Evolutionary conservation across 2,113 vertebrate species (phyloP).

Genomic region (Balaeniceps rex): DNA sequence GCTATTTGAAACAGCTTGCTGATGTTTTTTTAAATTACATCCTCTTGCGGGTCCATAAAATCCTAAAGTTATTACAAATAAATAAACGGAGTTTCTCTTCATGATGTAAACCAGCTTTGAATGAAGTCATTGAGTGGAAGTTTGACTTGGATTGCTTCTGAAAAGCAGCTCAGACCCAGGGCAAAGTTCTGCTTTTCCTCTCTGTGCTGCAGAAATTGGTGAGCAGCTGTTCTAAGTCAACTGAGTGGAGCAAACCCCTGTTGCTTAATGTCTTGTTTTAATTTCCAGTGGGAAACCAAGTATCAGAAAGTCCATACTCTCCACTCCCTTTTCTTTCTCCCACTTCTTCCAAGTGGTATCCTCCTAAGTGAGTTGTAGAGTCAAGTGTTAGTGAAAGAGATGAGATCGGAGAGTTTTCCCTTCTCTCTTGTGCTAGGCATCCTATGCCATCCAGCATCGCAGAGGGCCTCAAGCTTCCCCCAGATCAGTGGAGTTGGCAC

Average conservation of each 20-base stretch:
- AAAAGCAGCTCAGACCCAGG: slow-evolving; percentile 58
- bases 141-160: slow-evolving; percentile 76
- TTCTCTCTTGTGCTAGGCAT: neutral
- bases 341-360: neutral
- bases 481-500: neutral
- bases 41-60: slow-evolving; percentile 73
- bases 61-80: slow-evolving; percentile 77
- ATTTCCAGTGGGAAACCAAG: slow-evolving; percentile 72
- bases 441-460: rapidly evolving
- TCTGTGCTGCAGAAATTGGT: slow-evolving; percentile 34
- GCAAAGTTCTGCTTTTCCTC: slow-evolving; percentile 59
- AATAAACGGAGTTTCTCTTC: slow-evolving; percentile 76
- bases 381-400: neutral
- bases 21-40: slow-evolving; percentile 80
- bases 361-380: neutral
- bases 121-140: slow-evolving; percentile 78
- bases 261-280: slow-evolving; percentile 72
- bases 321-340: neutral
- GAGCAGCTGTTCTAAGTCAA: slow-evolving; percentile 72
- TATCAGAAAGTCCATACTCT: slow-evolving; percentile 46
- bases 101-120: slow-evolving; percentile 79
- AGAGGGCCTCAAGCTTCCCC: neutral
- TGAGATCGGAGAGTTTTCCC: neutral
- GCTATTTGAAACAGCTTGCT: slow-evolving; percentile 69
- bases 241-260: slow-evolving; percentile 46